phyloP scores from a whole-genome alignment of 2,888 invertebrate genomes.

The Bellardia pandia region DNA sequence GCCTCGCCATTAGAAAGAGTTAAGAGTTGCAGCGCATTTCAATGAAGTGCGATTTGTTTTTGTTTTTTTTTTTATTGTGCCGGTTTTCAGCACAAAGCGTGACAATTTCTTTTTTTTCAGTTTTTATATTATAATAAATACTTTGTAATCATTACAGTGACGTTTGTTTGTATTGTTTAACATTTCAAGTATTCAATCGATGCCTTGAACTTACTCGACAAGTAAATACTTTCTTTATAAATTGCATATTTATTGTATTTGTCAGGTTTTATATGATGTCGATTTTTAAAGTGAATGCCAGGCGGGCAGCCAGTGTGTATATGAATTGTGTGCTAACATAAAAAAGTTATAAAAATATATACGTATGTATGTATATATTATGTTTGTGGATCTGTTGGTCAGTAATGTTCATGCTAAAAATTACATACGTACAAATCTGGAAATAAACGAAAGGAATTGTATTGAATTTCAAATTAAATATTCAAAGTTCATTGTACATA shows the following conservation, averaged over 20 bases:
- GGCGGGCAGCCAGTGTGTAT: not conserved
- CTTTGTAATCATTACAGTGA: not conserved
- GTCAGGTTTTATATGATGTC: slow-evolving; percentile 23
- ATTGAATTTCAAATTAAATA: not conserved
- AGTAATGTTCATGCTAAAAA: not conserved
- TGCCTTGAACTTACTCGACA: not conserved
- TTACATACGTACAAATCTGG: not conserved
- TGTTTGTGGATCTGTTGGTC: slow-evolving; percentile 45
- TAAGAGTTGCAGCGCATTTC: slow-evolving; percentile 9
- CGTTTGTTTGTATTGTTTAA: not conserved
- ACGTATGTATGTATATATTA: not conserved
- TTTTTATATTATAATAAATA: not conserved
- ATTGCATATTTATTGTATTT: slow-evolving; percentile 46
- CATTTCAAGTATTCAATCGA: not conserved
- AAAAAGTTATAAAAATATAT: not conserved
- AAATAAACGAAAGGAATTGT: not conserved
- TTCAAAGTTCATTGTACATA: not conserved
- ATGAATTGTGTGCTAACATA: no score
- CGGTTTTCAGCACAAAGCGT: slow-evolving; percentile 15
- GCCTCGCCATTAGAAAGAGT: not conserved
- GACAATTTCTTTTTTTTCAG: not conserved
- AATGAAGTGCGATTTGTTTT: slow-evolving; percentile 14
- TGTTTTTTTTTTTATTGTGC: not conserved
- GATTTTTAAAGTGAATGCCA: slow-evolving; percentile 8
- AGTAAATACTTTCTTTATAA: slow-evolving; percentile 42